phyloP scores from a whole-genome alignment of 2,113 vertebrate genomes.

The Budorcas taxicolor region DNA sequence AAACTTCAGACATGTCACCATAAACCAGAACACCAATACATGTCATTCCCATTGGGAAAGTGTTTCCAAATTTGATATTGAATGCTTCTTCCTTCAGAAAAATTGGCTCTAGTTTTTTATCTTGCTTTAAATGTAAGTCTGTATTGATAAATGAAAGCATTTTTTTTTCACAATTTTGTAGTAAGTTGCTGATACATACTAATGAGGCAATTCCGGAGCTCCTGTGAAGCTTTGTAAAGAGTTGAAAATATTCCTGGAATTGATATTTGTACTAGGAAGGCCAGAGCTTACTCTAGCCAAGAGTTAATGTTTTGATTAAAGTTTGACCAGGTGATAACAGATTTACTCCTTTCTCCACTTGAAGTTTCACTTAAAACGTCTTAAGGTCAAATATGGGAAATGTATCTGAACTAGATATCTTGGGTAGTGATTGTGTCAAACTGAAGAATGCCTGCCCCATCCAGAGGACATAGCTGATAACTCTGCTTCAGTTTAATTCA shows the following conservation, averaged over 20 bases:
- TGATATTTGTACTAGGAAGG: not conserved
- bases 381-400: not conserved
- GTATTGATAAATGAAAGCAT: not conserved
- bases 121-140: not conserved
- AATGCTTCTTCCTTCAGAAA: constrained; percentile 15
- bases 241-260: not conserved
- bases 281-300: not conserved
- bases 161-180: not conserved
- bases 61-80: not conserved
- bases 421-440: not conserved
- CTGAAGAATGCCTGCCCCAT: not conserved
- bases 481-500: not conserved
- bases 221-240: not conserved
- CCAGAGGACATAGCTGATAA: not conserved
- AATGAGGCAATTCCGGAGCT: not conserved
- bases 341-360: not conserved
- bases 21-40: not conserved
- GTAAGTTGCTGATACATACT: not conserved
- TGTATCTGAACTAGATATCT: not conserved
- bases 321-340: not conserved
- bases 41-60: not conserved
- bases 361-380: not conserved
- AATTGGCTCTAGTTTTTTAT: not conserved
- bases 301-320: not conserved
- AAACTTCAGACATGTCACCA: not conserved